A percentile compares a stretch with the other conserved stretches of the same genome.
Evolutionary conservation across 2,888 invertebrate genomes (phyloP).

Genomic region (Aporophyla lueneburgensis): DNA sequence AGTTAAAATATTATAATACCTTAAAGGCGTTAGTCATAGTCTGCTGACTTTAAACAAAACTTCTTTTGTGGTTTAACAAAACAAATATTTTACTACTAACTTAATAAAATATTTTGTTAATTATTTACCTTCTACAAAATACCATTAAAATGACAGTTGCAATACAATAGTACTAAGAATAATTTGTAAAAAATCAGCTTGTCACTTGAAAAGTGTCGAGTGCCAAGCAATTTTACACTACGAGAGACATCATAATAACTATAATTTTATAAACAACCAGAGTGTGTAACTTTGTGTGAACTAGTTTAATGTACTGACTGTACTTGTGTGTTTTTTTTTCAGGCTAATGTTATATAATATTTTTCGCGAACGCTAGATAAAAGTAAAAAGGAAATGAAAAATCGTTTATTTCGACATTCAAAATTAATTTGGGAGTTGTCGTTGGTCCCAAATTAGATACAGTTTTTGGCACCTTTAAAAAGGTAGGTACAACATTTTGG

Average conservation of each 20-base stretch:
- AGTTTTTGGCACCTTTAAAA: too few species aligned
- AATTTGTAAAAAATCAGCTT: constrained; percentile 35
- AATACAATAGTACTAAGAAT: constrained; percentile 11
- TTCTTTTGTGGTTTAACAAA: not conserved
- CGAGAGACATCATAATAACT: constrained; percentile 35
- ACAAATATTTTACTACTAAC: not conserved
- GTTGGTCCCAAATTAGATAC: too few species aligned
- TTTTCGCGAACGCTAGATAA: too few species aligned
- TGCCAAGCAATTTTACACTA: constrained; percentile 59
- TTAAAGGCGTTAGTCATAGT: constrained; percentile 8
- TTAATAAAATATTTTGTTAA: not conserved
- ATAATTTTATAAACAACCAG: constrained; percentile 65
- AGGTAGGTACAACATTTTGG: too few species aligned
- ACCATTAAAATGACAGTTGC: constrained; percentile 26
- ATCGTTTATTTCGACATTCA: too few species aligned
- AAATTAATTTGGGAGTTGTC: too few species aligned
- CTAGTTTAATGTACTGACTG: not conserved
- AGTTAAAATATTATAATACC: not conserved
- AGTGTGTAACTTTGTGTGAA: constrained; percentile 57
- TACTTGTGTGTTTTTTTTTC: not conserved
- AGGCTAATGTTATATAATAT: not conserved
- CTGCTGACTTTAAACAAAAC: not conserved
- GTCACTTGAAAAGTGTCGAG: constrained; percentile 39
- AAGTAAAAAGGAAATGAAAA: too few species aligned
- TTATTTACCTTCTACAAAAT: not conserved